Base-by-base conservation (phyloP, 2,113 vertebrate species). In the Hippopotamus amphibius region DNA sequence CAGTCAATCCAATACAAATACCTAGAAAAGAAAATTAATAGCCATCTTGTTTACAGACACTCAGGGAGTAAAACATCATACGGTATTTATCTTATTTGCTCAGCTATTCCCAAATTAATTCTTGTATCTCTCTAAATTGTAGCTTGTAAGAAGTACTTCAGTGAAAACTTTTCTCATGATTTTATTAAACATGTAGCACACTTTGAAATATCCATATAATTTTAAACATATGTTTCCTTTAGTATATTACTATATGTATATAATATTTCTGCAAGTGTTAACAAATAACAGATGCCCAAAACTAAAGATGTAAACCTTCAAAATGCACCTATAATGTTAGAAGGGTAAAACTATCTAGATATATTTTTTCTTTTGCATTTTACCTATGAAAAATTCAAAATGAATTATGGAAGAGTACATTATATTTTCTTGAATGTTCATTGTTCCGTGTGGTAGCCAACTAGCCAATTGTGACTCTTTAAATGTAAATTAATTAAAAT, bases 1-100 rank as follows among this genome's bases (percentile, higher is more conserved):
- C 99, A 99, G 97, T 99, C 99, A n/a, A 99, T 99, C 99, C 99
- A 99, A 98, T 99, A 99, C 77, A 99, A 98, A 98, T 99, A 99
- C 66, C 99, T 99, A 97, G 21, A 55, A 96, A 92, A 87, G 71
- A 98, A 97, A 98, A 86, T 97, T 46, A 98, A 93, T 89, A 96
- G 59, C 22, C 74, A 41, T 46, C 91, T 96, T 71, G 2, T 97
- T 98, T 93, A 97, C 10, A 97, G 53, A 66, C 46, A 46, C 7
- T 94, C 65, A 84, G n/a, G 1, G 0, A 91, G 0, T 21, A 86
- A 21, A 8, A 84, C 24, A n/a, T 72, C 14, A 80, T 2, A 80
- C 4, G n/a, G 50, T 69, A 76, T 69, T 91, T 96, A 26, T 37
- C 9, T 53, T 28, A 90, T 89, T 89, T 90, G 4, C 17, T 95